A percentile compares a stretch with the other conserved stretches of the same genome.
These are phyloP conservation scores for Balanococcus diminutus DNA, from an alignment of 2,888 invertebrate species.

Conservation along the genomic window DNA sequence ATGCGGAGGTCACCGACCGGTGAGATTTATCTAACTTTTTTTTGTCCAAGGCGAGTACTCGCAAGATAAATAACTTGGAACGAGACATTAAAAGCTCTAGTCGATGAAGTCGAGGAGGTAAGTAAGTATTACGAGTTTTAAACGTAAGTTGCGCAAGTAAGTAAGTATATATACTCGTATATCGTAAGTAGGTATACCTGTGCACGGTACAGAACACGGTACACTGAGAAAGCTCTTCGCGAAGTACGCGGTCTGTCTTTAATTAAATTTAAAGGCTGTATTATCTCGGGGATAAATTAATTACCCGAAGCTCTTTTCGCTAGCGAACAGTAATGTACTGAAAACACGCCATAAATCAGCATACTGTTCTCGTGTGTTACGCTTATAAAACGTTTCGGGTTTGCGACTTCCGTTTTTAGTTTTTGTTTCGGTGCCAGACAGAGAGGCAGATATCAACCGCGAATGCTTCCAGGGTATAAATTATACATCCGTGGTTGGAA, in stretches of 20 bases:
- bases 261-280: slow-evolving; percentile 49
- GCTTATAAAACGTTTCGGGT: slow-evolving; percentile 41
- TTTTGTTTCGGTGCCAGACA: slow-evolving; percentile 36
- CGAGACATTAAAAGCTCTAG: neutral
- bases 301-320: slow-evolving; percentile 50
- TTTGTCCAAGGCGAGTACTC: neutral
- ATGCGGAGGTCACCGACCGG: neutral
- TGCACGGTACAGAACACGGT: too few species aligned
- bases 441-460: neutral
- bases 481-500: slow-evolving; percentile 36
- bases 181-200: neutral
- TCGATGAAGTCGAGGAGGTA: neutral
- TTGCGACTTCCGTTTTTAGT: slow-evolving; percentile 39
- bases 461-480: slow-evolving; percentile 18
- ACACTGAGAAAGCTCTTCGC: slow-evolving; percentile 26
- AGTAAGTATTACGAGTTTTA: neutral
- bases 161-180: neutral
- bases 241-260: slow-evolving; percentile 44
- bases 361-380: slow-evolving; percentile 35
- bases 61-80: neutral
- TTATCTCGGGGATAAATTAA: slow-evolving; percentile 48
- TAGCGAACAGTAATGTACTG: slow-evolving; percentile 20
- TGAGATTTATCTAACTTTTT: neutral
- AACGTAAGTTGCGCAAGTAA: neutral
- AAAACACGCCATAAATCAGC: slow-evolving; percentile 48